Base-by-base conservation (phyloP, 1,140 invertebrate genomes). In the Tribolium madens region DNA sequence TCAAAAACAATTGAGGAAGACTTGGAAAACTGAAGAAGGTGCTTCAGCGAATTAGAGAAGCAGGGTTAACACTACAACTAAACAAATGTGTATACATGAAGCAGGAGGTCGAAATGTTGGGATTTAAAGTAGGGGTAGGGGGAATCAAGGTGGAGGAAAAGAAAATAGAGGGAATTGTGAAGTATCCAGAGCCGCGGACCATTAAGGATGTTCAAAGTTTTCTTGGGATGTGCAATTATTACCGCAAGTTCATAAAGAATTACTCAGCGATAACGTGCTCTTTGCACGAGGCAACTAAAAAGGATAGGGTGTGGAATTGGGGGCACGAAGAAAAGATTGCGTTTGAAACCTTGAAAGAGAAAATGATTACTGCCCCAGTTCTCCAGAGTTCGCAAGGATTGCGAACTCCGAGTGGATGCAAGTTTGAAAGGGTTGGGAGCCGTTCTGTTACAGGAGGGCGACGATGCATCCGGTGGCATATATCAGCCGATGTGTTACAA, bases 51-150 rank as follows among this genome's bases (percentile, higher is more conserved):
- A 14, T 83, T 26, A 79, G 78, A 46, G 10, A 77, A 21, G 74
- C 74, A 2, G 57, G 57, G 3, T 15, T 75, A 3, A 75, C 53
- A 3, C 26, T 75, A 2, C 60, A 60, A 60, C 33, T 46, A 10
- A 21, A 17, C 0, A 87, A 87, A 76, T 84, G 84, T 73, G 47
- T 76, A 10, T 86, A 87, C 52, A 79, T 79, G 4, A 26, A 81
- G 1, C 12, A 77, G 6, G 77, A 78, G 0, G 80, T 84, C 0
- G 81, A 82, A 17, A 85, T 84, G 31, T 78, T 88, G 12, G 87
- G 86, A 0, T 83, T 86, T 52, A 52, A 17, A 52, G 50, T 52
- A 4, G 18, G 18, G 2, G 14, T 4, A 52, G 1, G 2, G 1
- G 13, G 50, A 1, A 15, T 52, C 7, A 15, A 14, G 18, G 14